phyloP scores from a whole-genome alignment of 1,140 invertebrate species.

The Pantala flavescens region DNA sequence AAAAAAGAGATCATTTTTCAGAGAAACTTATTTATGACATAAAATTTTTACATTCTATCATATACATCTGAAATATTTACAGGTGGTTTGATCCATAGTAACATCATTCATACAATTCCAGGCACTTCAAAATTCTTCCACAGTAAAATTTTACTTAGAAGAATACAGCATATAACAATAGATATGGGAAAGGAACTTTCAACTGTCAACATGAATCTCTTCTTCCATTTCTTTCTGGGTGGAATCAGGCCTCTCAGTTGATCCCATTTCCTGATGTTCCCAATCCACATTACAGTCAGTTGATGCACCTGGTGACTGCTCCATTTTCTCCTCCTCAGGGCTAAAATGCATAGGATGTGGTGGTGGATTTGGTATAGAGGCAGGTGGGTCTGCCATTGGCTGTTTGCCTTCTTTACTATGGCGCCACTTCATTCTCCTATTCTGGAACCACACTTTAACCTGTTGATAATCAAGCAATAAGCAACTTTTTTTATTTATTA shows the following conservation, averaged over 20 bases:
- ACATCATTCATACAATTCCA: too few relatives aligned
- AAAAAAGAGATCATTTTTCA: too few relatives aligned
- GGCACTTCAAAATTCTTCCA: too few relatives aligned
- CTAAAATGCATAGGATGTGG: not conserved
- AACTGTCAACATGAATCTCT: not conserved
- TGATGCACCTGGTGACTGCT: not conserved
- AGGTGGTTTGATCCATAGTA: too few relatives aligned
- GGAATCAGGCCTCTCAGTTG: not conserved
- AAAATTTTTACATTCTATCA: too few relatives aligned
- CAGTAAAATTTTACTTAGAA: too few relatives aligned
- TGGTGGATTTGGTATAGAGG: not conserved
- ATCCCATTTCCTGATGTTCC: not conserved
- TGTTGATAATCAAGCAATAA: too few relatives aligned
- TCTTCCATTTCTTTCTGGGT: not conserved
- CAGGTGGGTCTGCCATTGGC: not conserved
- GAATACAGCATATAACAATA: too few relatives aligned
- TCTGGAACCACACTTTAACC: conserved; percentile 93
- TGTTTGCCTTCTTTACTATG: conserved; percentile 59
- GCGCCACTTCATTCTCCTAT: conserved; percentile 86
- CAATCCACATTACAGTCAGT: not conserved
- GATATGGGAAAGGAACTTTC: not conserved
- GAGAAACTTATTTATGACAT: too few relatives aligned
- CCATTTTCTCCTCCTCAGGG: not conserved
- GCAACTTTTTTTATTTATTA: too few relatives aligned
- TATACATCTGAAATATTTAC: too few relatives aligned